A percentile compares a stretch with the other conserved stretches of the same genome.
Evolutionary conservation across 2,888 invertebrate species (phyloP).

Genomic region (Agrotis puta): DNA sequence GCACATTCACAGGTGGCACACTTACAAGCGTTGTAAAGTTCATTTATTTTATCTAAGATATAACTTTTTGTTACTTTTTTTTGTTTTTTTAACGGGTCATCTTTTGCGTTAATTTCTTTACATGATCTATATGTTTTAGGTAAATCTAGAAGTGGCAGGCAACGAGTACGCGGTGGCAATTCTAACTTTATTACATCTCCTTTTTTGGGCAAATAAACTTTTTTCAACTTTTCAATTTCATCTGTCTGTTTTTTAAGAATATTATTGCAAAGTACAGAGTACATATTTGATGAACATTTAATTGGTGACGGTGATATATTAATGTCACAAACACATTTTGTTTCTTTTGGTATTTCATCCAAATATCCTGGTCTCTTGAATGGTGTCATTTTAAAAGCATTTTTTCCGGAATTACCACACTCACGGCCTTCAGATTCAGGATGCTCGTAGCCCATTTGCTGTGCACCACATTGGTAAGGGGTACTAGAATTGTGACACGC

Average conservation of each 20-base stretch:
- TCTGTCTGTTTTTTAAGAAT: constrained; percentile 7
- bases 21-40: constrained; percentile 81
- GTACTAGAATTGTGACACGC: not conserved
- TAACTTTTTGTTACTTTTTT: constrained; percentile 68
- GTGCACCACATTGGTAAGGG: not conserved
- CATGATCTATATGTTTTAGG: too few relatives aligned
- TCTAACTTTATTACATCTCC: not conserved
- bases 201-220: not conserved
- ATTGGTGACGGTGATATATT: not conserved
- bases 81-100: not conserved
- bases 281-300: not conserved
- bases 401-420: not conserved
- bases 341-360: constrained; percentile 7
- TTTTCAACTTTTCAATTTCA: constrained; percentile 19
- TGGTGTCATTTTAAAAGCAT: not conserved
- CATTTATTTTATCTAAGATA: constrained; percentile 77
- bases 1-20: constrained; percentile 85
- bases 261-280: constrained; percentile 5
- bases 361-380: constrained; percentile 11
- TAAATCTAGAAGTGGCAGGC: not conserved
- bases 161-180: not conserved
- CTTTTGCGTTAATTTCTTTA: too few relatives aligned
- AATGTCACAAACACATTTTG: not conserved
- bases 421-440: not conserved
- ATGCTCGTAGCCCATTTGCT: not conserved